phyloP scores from a whole-genome alignment of 2,797 vertebrate species.

The Epinephelus awoara region DNA sequence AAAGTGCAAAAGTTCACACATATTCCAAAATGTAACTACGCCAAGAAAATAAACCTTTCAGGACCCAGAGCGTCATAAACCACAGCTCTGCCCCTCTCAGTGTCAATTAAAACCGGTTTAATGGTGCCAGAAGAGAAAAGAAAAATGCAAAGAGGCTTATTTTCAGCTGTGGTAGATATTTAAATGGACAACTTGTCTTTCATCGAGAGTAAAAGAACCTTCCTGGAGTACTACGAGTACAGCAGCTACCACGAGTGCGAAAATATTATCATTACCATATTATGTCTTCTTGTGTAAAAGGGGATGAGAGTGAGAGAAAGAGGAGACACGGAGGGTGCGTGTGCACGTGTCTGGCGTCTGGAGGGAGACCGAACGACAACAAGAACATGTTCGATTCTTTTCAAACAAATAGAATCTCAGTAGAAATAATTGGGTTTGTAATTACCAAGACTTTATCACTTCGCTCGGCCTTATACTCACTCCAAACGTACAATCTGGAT shows the following conservation, averaged over 20 bases:
- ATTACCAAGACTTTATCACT: conserved; percentile 89
- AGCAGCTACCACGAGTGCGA: conserved; percentile 24
- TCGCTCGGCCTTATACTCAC: conserved; percentile 73
- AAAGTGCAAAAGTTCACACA: conserved; percentile 41
- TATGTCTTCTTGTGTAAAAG: conserved; percentile 34
- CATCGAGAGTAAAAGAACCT: conserved; percentile 12
- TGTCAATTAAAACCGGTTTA: conserved; percentile 52
- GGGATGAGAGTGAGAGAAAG: conserved; percentile 17
- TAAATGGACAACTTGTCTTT: conserved; percentile 31
- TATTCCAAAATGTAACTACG: conserved; percentile 17
- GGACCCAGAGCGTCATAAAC: conserved; percentile 15
- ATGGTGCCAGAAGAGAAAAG: conserved; percentile 18
- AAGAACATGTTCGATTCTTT: conserved; percentile 79
- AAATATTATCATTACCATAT: conserved; percentile 51
- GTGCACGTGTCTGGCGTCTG: conserved; percentile 7
- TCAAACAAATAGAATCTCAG: conserved; percentile 88
- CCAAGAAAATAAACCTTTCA: conserved; percentile 35
- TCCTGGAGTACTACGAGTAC: conserved; percentile 22
- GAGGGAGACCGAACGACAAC: conserved; percentile 44
- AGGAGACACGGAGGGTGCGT: background rate
- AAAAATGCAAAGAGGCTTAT: conserved; percentile 27
- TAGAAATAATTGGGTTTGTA: conserved; percentile 91
- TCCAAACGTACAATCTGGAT: conserved; percentile 86
- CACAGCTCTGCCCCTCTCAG: background rate
- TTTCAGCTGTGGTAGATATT: background rate